Evolutionary conservation across 2,888 invertebrate genomes (phyloP).

Genomic region (Cactoblastis cactorum): DNA sequence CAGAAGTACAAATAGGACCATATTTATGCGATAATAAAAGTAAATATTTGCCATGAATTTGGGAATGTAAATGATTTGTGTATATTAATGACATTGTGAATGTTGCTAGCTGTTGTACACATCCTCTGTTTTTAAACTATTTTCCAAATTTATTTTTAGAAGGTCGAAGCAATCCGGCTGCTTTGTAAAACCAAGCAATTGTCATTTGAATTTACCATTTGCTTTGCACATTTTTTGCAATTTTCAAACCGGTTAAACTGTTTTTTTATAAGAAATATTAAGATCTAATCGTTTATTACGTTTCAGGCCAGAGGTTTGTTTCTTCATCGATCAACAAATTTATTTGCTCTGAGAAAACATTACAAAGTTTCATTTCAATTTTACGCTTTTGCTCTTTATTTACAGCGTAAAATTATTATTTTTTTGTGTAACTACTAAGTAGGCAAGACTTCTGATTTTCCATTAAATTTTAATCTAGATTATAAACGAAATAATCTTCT

Average conservation of each 20-base stretch:
- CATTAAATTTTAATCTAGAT: too few relatives aligned
- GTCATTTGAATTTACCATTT: background rate
- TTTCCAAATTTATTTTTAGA: too few relatives aligned
- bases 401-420: slow-evolving; percentile 1
- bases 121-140: too few relatives aligned
- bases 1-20: too few relatives aligned
- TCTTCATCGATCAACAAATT: slow-evolving; percentile 16
- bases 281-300: background rate
- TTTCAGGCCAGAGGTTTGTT: slow-evolving; percentile 21
- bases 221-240: background rate
- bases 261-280: background rate
- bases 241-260: background rate
- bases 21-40: too few relatives aligned
- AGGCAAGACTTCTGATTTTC: background rate
- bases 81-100: too few relatives aligned
- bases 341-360: slow-evolving; percentile 13
- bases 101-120: too few relatives aligned
- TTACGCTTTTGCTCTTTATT: slow-evolving; percentile 19
- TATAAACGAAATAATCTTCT: too few relatives aligned
- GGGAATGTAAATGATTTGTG: too few relatives aligned
- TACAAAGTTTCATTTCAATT: slow-evolving; percentile 16
- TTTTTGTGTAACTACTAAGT: slow-evolving; percentile 12
- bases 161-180: too few relatives aligned
- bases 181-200: background rate
- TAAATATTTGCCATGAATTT: too few relatives aligned